A percentile compares a stretch with the other conserved stretches of the same genome.
These are phyloP conservation scores for Phortica okadai DNA, from an alignment of 2,888 invertebrate species.

Conservation along the genomic window DNA sequence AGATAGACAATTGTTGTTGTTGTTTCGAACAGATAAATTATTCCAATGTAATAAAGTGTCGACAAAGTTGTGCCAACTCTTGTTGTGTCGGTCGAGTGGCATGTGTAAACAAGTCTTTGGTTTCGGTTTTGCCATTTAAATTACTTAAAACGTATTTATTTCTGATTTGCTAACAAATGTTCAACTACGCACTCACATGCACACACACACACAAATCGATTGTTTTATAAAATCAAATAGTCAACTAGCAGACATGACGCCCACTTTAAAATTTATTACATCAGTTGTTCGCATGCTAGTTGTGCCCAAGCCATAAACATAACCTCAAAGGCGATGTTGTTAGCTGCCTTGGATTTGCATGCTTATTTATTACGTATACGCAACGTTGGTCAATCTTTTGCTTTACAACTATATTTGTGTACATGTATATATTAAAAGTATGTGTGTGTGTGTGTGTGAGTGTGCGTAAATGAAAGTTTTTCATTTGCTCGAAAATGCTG, in stretches of 20 bases:
- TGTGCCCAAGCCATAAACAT: background rate
- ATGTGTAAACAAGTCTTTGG: constrained; percentile 10
- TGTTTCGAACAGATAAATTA: constrained; percentile 50
- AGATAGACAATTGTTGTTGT: background rate
- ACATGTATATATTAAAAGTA: background rate
- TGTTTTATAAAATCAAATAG: background rate
- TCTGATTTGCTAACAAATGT: background rate
- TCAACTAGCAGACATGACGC: constrained; percentile 13
- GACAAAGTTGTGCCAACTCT: constrained; percentile 20
- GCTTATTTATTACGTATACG: constrained; percentile 17
- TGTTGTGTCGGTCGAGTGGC: background rate
- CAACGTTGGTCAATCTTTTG: constrained; percentile 3
- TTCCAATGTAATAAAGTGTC: constrained; percentile 50
- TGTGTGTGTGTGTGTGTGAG: background rate
- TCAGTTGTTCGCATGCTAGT: background rate
- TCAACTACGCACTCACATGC: background rate
- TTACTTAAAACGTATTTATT: constrained; percentile 16
- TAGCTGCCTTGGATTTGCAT: background rate
- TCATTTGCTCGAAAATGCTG: background rate
- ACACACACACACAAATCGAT: background rate
- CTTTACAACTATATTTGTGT: background rate
- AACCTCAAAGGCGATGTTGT: background rate
- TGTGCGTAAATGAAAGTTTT: background rate
- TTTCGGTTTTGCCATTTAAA: background rate
- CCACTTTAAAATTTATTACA: constrained; percentile 20